Conservation (phyloP, 2,113 vertebrate species). For the Aptenodytes forsteri region DNA sequence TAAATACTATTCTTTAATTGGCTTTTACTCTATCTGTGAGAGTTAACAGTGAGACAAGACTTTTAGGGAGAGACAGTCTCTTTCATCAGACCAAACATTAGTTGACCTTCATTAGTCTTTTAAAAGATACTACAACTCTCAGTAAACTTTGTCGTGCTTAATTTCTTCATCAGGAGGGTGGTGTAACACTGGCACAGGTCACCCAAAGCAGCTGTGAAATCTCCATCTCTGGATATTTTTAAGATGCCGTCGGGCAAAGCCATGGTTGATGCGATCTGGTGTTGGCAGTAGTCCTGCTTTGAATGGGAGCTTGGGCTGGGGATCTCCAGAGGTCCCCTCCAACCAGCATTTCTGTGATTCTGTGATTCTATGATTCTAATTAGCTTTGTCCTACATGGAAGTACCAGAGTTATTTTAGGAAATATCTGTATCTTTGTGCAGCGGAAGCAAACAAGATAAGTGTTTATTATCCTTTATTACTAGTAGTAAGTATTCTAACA, state of each 20-base stretch:
- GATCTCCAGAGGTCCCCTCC: background rate
- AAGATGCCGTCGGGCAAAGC: background rate
- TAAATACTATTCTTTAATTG: background rate
- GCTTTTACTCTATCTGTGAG: background rate
- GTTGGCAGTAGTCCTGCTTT: background rate
- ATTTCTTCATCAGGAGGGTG: background rate
- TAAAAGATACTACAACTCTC: background rate
- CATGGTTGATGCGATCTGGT: background rate
- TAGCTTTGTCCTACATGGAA: background rate
- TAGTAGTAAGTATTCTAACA: background rate
- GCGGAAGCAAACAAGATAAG: background rate
- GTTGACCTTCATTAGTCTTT: background rate
- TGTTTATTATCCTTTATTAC: background rate
- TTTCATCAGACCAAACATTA: background rate
- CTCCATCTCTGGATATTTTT: background rate
- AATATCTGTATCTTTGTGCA: background rate
- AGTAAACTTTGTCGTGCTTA: background rate
- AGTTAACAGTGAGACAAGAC: background rate
- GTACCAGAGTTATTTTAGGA: background rate
- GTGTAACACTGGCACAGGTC: background rate
- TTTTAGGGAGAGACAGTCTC: background rate
- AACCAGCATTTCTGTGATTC: background rate
- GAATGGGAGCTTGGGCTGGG: background rate
- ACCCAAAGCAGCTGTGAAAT: background rate
- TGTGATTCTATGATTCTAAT: background rate